A percentile compares a stretch with the other conserved stretches of the same genome.
Evolutionary conservation across 2,113 vertebrate genomes (phyloP).

Genomic region (Periophthalmus modestus): DNA sequence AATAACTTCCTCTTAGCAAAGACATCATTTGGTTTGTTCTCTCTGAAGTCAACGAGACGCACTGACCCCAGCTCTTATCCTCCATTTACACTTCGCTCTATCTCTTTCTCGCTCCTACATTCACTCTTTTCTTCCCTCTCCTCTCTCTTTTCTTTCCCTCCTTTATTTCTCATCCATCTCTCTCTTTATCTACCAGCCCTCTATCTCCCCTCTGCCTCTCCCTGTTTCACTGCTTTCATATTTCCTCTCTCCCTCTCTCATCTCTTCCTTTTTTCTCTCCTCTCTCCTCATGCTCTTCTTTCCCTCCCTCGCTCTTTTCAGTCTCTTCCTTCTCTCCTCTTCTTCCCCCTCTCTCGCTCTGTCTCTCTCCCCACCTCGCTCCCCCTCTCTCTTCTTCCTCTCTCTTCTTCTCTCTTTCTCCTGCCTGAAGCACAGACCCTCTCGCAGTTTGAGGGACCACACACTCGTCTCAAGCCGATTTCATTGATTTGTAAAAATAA

Average conservation of each 20-base stretch:
- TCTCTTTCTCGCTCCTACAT: background rate
- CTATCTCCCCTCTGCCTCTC: too few species aligned
- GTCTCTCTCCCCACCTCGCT: background rate
- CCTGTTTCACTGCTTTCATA: too few species aligned
- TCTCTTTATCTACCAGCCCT: background rate
- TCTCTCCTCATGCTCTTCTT: too few species aligned
- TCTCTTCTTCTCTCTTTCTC: too few species aligned
- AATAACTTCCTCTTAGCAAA: constrained; percentile 98
- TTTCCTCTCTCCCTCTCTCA: too few species aligned
- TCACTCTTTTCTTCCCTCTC: background rate
- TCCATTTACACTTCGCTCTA: background rate
- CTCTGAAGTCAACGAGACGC: too few species aligned
- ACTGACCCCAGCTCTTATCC: background rate
- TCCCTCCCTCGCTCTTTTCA: background rate
- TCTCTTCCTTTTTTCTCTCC: too few species aligned
- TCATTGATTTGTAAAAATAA: constrained; percentile 66
- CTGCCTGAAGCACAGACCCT: too few species aligned
- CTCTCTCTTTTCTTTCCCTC: background rate
- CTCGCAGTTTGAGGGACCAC: too few species aligned
- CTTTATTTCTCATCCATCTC: background rate
- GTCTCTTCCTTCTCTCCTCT: too few species aligned
- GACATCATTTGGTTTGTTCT: constrained; percentile 92
- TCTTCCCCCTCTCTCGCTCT: background rate
- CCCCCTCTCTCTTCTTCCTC: too few species aligned
- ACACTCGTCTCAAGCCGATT: constrained; percentile 59